A percentile compares a stretch with the other conserved stretches of the same genome.
Conservation (phyloP, 2,888 invertebrate genomes). For the Dasypolia templi region DNA sequence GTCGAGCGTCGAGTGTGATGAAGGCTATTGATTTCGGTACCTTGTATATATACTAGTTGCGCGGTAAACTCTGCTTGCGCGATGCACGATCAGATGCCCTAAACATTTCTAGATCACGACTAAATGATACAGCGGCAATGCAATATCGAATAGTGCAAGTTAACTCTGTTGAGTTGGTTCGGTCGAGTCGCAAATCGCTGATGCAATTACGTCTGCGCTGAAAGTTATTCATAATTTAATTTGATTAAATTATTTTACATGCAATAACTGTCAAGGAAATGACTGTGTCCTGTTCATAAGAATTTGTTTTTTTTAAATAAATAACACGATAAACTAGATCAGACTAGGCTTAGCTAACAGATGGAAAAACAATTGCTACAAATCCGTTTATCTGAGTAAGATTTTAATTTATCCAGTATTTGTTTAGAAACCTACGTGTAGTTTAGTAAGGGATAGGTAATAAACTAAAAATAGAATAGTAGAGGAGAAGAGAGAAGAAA, state of each 20-base stretch:
- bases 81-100: no score
- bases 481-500: no score
- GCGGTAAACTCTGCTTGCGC: no score
- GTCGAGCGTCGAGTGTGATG: no score
- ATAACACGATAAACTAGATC: no score
- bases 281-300: neutral
- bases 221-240: conserved; percentile 13
- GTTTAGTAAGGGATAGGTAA: conserved; percentile 22
- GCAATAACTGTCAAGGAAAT: conserved; percentile 20
- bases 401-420: conserved; percentile 25
- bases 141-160: no score
- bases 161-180: no score
- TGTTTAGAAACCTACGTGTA: conserved; percentile 20
- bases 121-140: neutral
- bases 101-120: no score
- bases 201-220: neutral
- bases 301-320: conserved; percentile 23
- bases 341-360: no score
- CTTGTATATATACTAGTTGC: no score
- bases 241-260: conserved; percentile 33
- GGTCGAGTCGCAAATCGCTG: neutral
- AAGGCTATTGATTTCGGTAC: no score
- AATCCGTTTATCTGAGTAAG: conserved; percentile 21
- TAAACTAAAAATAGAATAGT: no score
- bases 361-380: conserved; percentile 15